phyloP scores from a whole-genome alignment of 2,113 vertebrate species.

The Nesospiza acunhae region DNA sequence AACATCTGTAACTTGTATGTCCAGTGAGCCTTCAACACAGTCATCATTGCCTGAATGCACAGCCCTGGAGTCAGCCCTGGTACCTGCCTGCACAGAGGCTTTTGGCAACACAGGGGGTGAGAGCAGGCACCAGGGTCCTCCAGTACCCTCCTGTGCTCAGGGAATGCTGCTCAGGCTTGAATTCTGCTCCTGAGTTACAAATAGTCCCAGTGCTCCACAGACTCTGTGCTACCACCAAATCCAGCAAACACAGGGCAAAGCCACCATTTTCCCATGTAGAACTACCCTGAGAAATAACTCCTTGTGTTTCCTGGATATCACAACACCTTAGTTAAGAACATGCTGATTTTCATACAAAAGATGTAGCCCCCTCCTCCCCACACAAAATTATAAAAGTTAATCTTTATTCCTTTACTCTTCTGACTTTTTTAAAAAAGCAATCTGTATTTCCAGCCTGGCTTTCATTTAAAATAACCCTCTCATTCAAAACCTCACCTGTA shows the following conservation, averaged over 20 bases:
- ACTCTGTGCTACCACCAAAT: not conserved
- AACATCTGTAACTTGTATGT: not conserved
- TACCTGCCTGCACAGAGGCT: not conserved
- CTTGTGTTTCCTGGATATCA: not conserved
- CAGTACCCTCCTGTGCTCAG: not conserved
- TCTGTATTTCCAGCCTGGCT: constrained; percentile 72
- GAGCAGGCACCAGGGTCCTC: not conserved
- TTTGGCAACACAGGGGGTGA: not conserved
- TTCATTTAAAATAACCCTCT: constrained; percentile 79
- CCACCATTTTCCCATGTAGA: not conserved
- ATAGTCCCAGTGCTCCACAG: not conserved
- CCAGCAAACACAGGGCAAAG: not conserved
- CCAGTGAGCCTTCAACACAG: not conserved
- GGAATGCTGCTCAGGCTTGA: not conserved
- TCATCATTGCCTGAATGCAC: not conserved
- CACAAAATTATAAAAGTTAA: not conserved
- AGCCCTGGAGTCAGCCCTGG: not conserved
- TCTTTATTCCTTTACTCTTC: constrained; percentile 47
- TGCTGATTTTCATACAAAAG: not conserved
- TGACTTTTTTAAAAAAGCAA: not conserved
- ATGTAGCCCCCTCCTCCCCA: not conserved
- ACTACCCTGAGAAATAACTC: not conserved
- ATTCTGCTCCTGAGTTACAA: constrained; percentile 32
- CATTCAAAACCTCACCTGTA: constrained; percentile 80
- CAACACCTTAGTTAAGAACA: not conserved